These are phyloP conservation scores for Sebastolobus alascanus DNA, from an alignment of 2,797 vertebrate genomes.

Conservation along the genomic window DNA sequence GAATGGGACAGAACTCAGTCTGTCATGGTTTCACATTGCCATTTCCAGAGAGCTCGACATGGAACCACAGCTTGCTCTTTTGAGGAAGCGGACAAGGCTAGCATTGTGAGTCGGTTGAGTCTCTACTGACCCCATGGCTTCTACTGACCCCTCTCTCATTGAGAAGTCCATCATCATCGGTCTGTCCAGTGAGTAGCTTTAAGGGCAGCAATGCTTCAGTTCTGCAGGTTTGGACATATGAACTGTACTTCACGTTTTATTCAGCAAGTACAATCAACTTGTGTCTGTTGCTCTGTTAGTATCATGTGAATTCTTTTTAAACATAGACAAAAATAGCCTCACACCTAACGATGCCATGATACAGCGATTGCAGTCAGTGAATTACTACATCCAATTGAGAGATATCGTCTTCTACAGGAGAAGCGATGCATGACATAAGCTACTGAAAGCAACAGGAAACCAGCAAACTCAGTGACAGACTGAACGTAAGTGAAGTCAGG, in stretches of 20 bases:
- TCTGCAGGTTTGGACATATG: constrained; percentile 6
- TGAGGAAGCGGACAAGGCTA: constrained; percentile 64
- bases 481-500: constrained; percentile 1
- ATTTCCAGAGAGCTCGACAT: constrained; percentile 65
- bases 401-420: neutral
- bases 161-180: constrained; percentile 39
- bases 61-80: constrained; percentile 64
- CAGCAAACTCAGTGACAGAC: constrained; percentile 5
- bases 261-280: neutral
- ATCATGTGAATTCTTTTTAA: neutral
- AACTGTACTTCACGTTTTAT: neutral
- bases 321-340: neutral
- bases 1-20: constrained; percentile 54
- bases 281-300: neutral
- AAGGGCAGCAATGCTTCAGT: constrained; percentile 7
- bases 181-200: constrained; percentile 28
- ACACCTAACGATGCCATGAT: neutral
- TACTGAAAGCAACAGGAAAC: constrained; percentile 48
- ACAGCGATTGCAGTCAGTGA: neutral
- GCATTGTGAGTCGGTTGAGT: constrained; percentile 63
- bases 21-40: constrained; percentile 58
- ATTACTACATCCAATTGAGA: neutral
- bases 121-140: constrained; percentile 47
- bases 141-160: constrained; percentile 47
- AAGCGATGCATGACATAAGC: constrained; percentile 2